A percentile compares a stretch with the other conserved stretches of the same genome.
These are phyloP conservation scores for Drosophila quinaria DNA, from an alignment of 2,888 invertebrate genomes.

Conservation along the genomic window DNA sequence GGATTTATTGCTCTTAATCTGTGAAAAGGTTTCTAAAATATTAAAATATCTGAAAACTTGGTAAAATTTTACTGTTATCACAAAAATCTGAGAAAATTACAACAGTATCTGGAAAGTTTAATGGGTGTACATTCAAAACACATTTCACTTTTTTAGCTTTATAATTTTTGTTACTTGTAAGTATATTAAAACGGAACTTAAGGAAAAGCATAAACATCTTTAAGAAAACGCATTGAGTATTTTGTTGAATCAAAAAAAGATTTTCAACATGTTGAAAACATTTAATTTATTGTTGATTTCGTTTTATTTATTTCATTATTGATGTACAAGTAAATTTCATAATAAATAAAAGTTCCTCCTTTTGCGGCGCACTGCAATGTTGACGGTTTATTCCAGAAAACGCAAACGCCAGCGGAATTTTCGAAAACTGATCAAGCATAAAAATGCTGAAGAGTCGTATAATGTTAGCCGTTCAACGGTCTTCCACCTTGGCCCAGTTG, in stretches of 20 bases:
- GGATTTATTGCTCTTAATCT: background rate
- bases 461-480: slow-evolving; percentile 17
- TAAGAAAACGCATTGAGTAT: too few species aligned
- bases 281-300: background rate
- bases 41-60: background rate
- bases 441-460: slow-evolving; percentile 48
- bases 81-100: too few species aligned
- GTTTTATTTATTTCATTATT: background rate
- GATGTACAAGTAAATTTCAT: background rate
- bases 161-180: too few species aligned
- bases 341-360: background rate
- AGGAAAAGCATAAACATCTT: too few species aligned
- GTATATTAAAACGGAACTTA: too few species aligned
- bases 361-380: background rate
- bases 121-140: too few species aligned
- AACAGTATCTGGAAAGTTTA: too few species aligned
- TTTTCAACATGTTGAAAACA: too few species aligned
- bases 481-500: slow-evolving; percentile 51
- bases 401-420: slow-evolving; percentile 42
- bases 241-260: too few species aligned
- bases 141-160: too few species aligned
- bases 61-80: too few species aligned
- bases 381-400: background rate
- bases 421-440: slow-evolving; percentile 36
- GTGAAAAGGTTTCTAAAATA: background rate